Percentiles rank a stretch among this genome's conserved stretches.
Conservation (phyloP, 2,888 invertebrate genomes). For the Hyles lineata region DNA sequence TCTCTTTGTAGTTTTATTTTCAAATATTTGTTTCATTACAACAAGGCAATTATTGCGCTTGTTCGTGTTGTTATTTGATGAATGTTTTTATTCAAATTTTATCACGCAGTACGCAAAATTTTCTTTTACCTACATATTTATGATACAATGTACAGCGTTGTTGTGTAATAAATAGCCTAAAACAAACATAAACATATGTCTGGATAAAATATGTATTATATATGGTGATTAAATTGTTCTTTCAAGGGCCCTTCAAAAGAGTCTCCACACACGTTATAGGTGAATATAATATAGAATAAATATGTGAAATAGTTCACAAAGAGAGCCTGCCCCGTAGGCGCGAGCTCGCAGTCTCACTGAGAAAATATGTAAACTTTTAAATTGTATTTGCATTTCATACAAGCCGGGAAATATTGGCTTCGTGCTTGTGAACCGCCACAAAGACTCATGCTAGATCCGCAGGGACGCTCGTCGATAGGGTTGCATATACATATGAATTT, state of each 20-base stretch:
- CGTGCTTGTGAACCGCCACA: conserved; percentile 63
- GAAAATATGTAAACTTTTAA: conserved; percentile 83
- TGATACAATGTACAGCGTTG: background rate
- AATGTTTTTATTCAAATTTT: background rate
- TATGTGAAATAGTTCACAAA: conserved; percentile 40
- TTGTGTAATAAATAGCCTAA: background rate
- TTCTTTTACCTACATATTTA: background rate
- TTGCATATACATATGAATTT: conserved; percentile 41
- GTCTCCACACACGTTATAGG: background rate
- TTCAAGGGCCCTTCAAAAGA: background rate
- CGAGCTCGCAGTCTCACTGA: conserved; percentile 66
- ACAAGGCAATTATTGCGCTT: conserved; percentile 8
- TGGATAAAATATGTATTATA: background rate
- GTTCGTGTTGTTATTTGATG: conserved; percentile 2
- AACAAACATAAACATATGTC: background rate
- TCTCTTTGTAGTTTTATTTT: conserved; percentile 16
- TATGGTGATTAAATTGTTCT: too few relatives aligned
- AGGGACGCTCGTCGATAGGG: conserved; percentile 51
- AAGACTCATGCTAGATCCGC: conserved; percentile 62
- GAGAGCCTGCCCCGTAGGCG: conserved; percentile 62
- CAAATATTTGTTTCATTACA: conserved; percentile 1
- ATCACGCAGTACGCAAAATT: background rate
- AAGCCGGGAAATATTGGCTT: conserved; percentile 76
- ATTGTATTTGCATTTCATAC: conserved; percentile 83
- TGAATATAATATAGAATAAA: background rate